Conservation (phyloP, 2,888 invertebrate genomes). For the Orthosia cruda region DNA sequence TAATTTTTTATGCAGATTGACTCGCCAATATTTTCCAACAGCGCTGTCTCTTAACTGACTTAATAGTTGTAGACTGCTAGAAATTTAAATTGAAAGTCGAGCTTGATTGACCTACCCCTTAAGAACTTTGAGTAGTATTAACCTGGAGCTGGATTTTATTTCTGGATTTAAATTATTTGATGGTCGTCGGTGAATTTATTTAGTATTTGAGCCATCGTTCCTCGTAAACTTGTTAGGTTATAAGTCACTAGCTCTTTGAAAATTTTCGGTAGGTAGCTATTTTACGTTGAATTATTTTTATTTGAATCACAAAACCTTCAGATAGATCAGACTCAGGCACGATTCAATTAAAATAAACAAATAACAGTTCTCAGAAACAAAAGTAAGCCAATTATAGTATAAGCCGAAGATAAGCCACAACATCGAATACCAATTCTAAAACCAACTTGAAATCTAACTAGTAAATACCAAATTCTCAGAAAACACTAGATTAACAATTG, state of each 20-base stretch:
- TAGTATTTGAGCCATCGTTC: conserved; percentile 29
- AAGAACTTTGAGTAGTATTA: conserved; percentile 73
- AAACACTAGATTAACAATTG: conserved; percentile 7
- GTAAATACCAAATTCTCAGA: not conserved
- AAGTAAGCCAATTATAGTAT: no score
- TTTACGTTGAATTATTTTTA: not conserved
- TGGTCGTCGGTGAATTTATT: conserved; percentile 34
- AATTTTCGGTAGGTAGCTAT: not conserved
- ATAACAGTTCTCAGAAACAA: no score
- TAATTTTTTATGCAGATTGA: conserved; percentile 84
- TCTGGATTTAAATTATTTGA: conserved; percentile 60
- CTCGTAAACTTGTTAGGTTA: conserved; percentile 33
- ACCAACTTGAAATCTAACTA: not conserved
- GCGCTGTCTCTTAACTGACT: conserved; percentile 75
- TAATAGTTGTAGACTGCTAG: conserved; percentile 70
- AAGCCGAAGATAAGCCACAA: not conserved
- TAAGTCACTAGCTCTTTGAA: not conserved
- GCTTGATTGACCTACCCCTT: conserved; percentile 76
- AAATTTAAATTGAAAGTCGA: conserved; percentile 74
- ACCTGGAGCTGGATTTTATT: conserved; percentile 69
- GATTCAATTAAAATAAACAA: not conserved
- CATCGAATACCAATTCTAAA: not conserved
- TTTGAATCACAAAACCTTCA: no score
- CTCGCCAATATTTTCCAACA: conserved; percentile 78
- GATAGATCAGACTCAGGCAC: not conserved